Evolutionary conservation across 2,113 vertebrate genomes (phyloP).

Genomic region (Corythaeola cristata): DNA sequence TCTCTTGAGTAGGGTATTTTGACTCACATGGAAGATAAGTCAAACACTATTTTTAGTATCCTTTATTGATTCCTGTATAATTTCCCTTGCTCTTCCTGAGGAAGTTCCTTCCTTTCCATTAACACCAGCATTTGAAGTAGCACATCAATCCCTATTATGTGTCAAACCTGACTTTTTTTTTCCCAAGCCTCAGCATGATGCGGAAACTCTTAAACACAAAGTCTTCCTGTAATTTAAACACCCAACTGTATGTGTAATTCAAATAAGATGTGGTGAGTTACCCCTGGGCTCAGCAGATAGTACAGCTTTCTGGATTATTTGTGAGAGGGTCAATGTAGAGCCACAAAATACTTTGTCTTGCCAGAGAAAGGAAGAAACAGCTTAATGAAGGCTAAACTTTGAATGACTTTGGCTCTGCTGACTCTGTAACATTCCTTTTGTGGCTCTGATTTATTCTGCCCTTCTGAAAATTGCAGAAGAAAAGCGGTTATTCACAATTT

Average conservation of each 20-base stretch:
- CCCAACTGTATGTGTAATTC: background rate
- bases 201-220: constrained; percentile 65
- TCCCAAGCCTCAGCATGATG: constrained; percentile 28
- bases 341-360: background rate
- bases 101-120: constrained; percentile 66
- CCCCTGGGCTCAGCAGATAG: background rate
- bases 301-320: background rate
- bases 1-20: constrained; percentile 6
- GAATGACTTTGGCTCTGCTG: background rate
- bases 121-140: constrained; percentile 41
- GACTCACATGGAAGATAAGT: background rate
- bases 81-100: constrained; percentile 66
- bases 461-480: background rate
- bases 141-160: constrained; percentile 64
- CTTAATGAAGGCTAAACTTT: background rate
- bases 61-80: constrained; percentile 71
- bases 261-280: constrained; percentile 22
- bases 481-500: background rate
- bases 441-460: background rate
- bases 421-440: background rate
- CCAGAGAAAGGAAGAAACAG: background rate
- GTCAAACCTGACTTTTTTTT: constrained; percentile 52
- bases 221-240: constrained; percentile 72
- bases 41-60: constrained; percentile 40
- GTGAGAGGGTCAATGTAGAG: background rate